Base-by-base conservation (phyloP, 2,113 vertebrate species). In the Xenus cinereus region DNA sequence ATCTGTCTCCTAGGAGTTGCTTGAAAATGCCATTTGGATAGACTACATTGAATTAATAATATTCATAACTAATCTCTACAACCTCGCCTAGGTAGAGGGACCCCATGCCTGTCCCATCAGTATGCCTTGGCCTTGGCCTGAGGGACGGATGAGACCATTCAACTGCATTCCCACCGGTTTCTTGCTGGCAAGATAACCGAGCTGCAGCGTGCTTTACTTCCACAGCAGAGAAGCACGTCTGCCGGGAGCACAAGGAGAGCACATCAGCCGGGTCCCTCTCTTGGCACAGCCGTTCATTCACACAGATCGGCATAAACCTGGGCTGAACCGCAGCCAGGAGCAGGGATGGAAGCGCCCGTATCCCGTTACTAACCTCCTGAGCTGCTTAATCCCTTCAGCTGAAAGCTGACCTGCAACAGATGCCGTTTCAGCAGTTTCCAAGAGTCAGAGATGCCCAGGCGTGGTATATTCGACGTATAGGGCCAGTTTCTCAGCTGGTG, bases 391-490 rank as follows among this genome's bases (percentile, higher is more conserved):
- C 81, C 84, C 74, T 89, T 50, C 81, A 90, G 48, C 73, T 97
- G 94, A 91, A 97, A 96, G 66, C 86, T 97, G 95, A 81, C 94
- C 90, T 90, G 76, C 53, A 74, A n/a, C 90, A 92, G 87, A 85
- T 96, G 83, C 75, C 12, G 2, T 63, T 71, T 83, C 75, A 84
- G 69, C 69, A 46, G 27, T 82, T 86, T 84, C 69, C 53, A 60
- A 51, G 76, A 92, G 56, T 35, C 89, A 76, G 72, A 71, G 73
- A 67, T 80, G 84, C 46, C 77, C 93, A 93, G 71, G 50, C 28
- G 1, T 59, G 66, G 89, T 62, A 37, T 75, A 63, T 78, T 35
- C n/a, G n/a, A 69, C 2, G 3, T 43, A 57, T 1, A 91, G n/a
- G 43, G n/a, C 24, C 62, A 33, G 53, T 87, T 95, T 81, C 80